Conservation (phyloP, 2,113 vertebrate species). For the Sinocyclocheilus rhinocerous region DNA sequence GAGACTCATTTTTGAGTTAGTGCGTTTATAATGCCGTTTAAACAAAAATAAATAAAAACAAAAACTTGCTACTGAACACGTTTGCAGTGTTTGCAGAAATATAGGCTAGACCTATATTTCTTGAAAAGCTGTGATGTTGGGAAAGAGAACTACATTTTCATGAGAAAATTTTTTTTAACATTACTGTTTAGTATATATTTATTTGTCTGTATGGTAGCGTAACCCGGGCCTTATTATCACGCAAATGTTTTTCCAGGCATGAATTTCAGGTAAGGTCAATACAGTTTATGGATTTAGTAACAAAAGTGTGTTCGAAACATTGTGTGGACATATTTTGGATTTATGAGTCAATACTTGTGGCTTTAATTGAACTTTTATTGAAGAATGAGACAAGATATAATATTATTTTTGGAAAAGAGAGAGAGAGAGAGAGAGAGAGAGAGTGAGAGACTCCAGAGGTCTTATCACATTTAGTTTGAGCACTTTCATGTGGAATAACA, state of each 20-base stretch:
- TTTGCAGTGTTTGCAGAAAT: no score
- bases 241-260: neutral
- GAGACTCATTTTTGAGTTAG: neutral
- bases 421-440: conserved; percentile 14
- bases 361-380: conserved; percentile 41
- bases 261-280: neutral
- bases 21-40: neutral
- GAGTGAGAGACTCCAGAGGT: conserved; percentile 48
- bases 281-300: neutral
- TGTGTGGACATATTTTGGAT: neutral
- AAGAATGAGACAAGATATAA: conserved; percentile 46
- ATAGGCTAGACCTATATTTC: neutral
- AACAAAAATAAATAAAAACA: no score
- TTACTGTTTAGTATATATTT: neutral
- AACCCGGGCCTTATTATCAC: neutral
- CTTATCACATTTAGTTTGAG: conserved; percentile 42
- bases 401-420: conserved; percentile 5
- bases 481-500: conserved; percentile 44
- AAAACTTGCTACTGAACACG: neutral
- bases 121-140: neutral
- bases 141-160: neutral
- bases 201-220: neutral
- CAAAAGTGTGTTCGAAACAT: neutral
- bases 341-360: conserved; percentile 19
- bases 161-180: neutral